phyloP scores from a whole-genome alignment of 2,888 invertebrate species.

The Lamellibrachia columna region DNA sequence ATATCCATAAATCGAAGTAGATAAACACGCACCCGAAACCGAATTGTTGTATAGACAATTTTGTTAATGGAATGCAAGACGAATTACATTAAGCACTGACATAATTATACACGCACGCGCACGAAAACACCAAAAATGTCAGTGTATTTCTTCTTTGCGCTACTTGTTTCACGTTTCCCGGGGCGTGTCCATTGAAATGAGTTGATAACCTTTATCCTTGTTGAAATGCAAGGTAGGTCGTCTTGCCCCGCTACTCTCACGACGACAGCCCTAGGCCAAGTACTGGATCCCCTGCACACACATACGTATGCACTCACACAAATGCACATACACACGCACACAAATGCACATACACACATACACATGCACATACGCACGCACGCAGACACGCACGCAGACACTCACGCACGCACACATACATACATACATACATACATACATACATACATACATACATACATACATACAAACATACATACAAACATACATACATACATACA shows the following conservation, averaged over 20 bases:
- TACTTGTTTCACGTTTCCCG: background rate
- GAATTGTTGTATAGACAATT: background rate
- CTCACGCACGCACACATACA: no score
- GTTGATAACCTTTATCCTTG: background rate
- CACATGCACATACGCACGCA: background rate
- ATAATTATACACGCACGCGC: background rate
- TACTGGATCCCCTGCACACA: background rate
- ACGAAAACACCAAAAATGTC: background rate
- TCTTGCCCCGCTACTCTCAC: background rate
- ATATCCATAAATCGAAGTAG: no score
- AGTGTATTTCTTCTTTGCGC: background rate
- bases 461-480: no score
- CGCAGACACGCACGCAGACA: background rate
- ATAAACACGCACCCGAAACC: background rate
- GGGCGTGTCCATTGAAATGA: background rate
- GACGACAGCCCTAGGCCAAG: background rate
- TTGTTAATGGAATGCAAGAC: background rate
- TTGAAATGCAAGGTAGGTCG: background rate
- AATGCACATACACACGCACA: no score
- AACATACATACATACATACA: background rate
- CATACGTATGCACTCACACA: background rate
- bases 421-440: no score
- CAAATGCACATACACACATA: no score
- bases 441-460: no score
- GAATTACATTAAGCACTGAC: background rate